Conservation (phyloP, 2,888 invertebrate species). For the Zaprionus obscuricornis region DNA sequence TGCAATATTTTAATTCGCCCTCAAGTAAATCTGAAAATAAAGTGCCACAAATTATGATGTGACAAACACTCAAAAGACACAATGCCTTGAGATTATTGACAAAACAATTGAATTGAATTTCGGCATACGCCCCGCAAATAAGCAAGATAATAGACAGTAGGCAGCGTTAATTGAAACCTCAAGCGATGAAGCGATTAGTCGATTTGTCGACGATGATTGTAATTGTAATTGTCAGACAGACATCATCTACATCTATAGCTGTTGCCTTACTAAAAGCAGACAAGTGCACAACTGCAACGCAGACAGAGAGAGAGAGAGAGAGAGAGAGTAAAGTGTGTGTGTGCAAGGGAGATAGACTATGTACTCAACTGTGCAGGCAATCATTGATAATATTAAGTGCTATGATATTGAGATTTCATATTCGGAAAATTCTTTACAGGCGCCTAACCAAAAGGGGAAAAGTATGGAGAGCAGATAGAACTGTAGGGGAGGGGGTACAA, state of each 20-base stretch:
- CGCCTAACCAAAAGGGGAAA: too few species aligned
- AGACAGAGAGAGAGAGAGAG: background rate
- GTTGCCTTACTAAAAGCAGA: conserved; percentile 38
- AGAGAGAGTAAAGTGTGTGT: background rate
- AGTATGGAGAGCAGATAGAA: too few species aligned
- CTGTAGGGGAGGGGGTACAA: background rate
- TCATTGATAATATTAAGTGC: conserved; percentile 24
- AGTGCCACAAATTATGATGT: too few species aligned
- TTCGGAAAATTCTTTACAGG: too few species aligned
- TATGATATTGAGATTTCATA: too few species aligned
- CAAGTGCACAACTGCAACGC: conserved; percentile 51
- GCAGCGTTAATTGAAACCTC: conserved; percentile 77
- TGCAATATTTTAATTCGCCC: too few species aligned
- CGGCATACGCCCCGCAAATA: conserved; percentile 61
- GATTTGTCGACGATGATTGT: too few species aligned
- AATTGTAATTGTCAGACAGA: conserved; percentile 64
- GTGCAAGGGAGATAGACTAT: background rate
- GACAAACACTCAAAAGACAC: too few species aligned
- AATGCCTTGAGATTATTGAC: conserved; percentile 64
- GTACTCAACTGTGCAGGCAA: background rate
- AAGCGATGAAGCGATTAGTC: conserved; percentile 63
- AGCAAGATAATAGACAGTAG: conserved; percentile 71
- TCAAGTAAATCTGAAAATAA: too few species aligned
- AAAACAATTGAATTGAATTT: conserved; percentile 56
- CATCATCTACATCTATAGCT: conserved; percentile 30